These are phyloP conservation scores for Catostylus mosaicus DNA, from an alignment of 30 jellyfish, hydroid and myxozoan genomes.

Conservation along the genomic window DNA sequence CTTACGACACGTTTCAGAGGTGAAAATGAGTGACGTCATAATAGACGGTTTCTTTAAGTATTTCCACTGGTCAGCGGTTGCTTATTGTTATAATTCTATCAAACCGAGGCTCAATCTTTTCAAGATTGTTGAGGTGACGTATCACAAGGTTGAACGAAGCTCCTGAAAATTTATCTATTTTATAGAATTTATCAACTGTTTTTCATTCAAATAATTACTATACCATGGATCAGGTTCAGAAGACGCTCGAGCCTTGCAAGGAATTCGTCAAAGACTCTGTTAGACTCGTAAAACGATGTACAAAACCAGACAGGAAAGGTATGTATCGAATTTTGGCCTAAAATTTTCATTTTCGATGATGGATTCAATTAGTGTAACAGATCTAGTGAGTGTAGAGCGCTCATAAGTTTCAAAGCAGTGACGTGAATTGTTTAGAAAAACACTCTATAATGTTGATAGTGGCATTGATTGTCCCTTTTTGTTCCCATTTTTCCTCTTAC, in stretches of 20 bases:
- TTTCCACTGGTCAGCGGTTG: constrained; percentile 54
- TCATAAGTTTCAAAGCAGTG: too few relatives aligned
- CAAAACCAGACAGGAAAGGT: constrained; percentile 99
- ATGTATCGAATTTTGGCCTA: constrained; percentile 6
- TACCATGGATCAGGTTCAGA: constrained; percentile 94
- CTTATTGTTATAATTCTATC: not conserved
- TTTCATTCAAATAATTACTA: not conserved
- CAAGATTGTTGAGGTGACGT: constrained; percentile 49
- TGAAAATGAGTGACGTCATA: too few relatives aligned
- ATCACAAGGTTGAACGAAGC: constrained; percentile 17
- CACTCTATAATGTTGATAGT: too few relatives aligned
- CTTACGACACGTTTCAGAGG: too few relatives aligned
- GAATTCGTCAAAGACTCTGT: constrained; percentile 96
- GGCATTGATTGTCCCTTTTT: too few relatives aligned
- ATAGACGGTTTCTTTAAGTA: too few relatives aligned
- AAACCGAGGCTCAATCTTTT: constrained; percentile 32
- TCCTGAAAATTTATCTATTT: not conserved
- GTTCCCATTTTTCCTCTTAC: too few relatives aligned
- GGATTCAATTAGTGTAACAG: not conserved
- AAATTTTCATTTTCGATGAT: not conserved
- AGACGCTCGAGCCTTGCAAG: constrained; percentile 96
- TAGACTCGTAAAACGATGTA: constrained; percentile 91
- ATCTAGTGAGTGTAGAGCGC: too few relatives aligned
- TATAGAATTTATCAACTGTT: not conserved
- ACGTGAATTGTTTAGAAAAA: too few relatives aligned